Percentiles rank a stretch among this genome's conserved stretches.
These are phyloP conservation scores for Triplophysa dalaica DNA, from an alignment of 2,113 vertebrate genomes.

Conservation along the genomic window DNA sequence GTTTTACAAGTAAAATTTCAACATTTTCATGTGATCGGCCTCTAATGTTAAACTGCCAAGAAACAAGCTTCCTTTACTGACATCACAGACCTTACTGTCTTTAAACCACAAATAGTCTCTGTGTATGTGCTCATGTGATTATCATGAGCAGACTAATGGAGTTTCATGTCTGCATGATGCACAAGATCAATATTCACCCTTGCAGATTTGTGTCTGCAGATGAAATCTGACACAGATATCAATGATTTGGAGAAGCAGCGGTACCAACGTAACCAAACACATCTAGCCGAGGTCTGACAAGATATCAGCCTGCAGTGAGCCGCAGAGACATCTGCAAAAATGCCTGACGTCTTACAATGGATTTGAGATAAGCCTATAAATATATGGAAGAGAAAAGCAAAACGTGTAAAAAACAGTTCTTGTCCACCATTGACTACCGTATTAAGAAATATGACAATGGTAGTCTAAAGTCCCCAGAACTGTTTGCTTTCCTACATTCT, in stretches of 20 bases:
- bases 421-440: too few species aligned
- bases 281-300: conserved; percentile 9
- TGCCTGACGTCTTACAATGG: not conserved
- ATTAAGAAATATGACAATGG: too few species aligned
- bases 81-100: not conserved
- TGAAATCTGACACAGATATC: conserved; percentile 64
- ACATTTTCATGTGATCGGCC: not conserved
- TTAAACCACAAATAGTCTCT: not conserved
- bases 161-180: conserved; percentile 66
- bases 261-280: conserved; percentile 9
- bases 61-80: conserved; percentile 9
- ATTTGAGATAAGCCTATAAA: too few species aligned
- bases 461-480: too few species aligned
- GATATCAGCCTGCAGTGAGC: not conserved
- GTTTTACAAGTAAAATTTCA: not conserved
- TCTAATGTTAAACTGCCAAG: not conserved
- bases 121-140: conserved; percentile 50
- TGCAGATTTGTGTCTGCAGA: conserved; percentile 48
- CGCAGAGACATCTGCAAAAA: not conserved
- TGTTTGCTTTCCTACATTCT: too few species aligned
- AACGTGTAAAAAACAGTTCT: too few species aligned
- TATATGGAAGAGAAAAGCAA: too few species aligned
- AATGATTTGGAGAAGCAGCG: conserved; percentile 47
- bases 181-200: conserved; percentile 66
- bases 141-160: conserved; percentile 49